Base-by-base conservation (phyloP, 1,140 invertebrate species). In the Cephus cinctus region DNA sequence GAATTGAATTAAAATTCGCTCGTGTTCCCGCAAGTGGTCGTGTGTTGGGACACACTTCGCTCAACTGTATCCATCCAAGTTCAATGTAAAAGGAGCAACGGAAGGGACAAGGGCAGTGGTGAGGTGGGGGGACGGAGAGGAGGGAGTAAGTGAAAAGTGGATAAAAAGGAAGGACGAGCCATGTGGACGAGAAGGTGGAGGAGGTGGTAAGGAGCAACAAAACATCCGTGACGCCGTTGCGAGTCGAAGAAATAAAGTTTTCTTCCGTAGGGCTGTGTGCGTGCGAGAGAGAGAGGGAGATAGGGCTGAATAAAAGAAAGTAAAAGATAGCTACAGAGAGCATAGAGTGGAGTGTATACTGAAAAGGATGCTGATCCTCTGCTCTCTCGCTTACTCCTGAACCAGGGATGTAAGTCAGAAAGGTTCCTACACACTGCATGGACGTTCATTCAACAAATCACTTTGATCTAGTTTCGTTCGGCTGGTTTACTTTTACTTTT, bases 1-100 rank as follows among this genome's bases (percentile, higher is more conserved):
- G n/a, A n/a, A n/a, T n/a, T n/a, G n/a, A n/a, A n/a, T n/a, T n/a
- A n/a, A n/a, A n/a, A n/a, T n/a, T n/a, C 35, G 31, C 48, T 42
- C 55, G 40, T 46, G 38, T 45, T 27, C 38, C 15, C 20, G 32
- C 48, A 6, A 27, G 6, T 27, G 25, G 25, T 69, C 66, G 69
- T 66, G 66, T 71, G 63, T 71, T 63, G 63, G 57, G 67, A 70
- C 67, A 70, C 66, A 66, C 69, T 71, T 69, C 63, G 67, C 61
- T 70, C 61, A 67, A 65, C 56, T 50, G 57, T 57, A 56, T 53
- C 54, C 59, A 55, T 52, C 49, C 4, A 2, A 3, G 6, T 22
- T 65, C 56, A 63, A 63, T n/a, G 67, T 63, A 69, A 66, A 69
- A 67, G 63, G 43, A 66, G 41, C 51, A 61, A 57, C 57, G 46